Evolutionary conservation across 2,888 invertebrate species (phyloP).

Genomic region (Drosophila mayaguana): DNA sequence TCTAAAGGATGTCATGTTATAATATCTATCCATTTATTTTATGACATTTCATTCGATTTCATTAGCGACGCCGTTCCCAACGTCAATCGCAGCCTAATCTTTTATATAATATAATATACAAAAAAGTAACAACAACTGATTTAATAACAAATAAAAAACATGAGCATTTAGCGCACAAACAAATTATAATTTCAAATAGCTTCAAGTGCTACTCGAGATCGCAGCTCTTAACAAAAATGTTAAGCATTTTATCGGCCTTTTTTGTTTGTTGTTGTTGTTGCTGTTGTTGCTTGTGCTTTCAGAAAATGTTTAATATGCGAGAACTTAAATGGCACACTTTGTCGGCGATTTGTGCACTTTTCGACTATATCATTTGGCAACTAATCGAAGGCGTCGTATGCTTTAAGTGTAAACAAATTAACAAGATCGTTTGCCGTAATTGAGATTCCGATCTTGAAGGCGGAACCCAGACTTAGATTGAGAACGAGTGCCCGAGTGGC

Average conservation of each 20-base stretch:
- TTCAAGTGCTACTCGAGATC: constrained; percentile 76
- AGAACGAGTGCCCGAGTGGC: constrained; percentile 10
- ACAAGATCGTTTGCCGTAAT: constrained; percentile 76
- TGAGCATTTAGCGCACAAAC: constrained; percentile 72
- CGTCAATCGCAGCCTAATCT: constrained; percentile 29
- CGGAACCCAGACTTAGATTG: constrained; percentile 58
- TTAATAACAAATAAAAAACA: constrained; percentile 53
- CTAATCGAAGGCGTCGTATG: constrained; percentile 61
- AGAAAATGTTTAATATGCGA: constrained; percentile 62
- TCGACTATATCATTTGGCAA: constrained; percentile 42
- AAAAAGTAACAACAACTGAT: constrained; percentile 38
- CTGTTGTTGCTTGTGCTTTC: constrained; percentile 21
- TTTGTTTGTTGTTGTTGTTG: constrained; percentile 35
- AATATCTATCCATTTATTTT: constrained; percentile 62
- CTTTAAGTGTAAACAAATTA: constrained; percentile 76
- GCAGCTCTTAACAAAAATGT: constrained; percentile 69
- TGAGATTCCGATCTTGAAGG: constrained; percentile 67
- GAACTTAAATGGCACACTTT: constrained; percentile 61
- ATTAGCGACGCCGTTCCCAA: constrained; percentile 56
- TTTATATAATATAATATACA: constrained; percentile 18
- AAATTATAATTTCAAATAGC: constrained; percentile 80
- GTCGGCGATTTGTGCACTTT: constrained; percentile 67
- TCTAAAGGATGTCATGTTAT: constrained; percentile 75
- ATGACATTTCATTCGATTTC: constrained; percentile 68
- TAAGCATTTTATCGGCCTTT: constrained; percentile 67